Evolutionary conservation across 2,888 invertebrate species (phyloP), one percentile per base, ranked within the genome.

Genomic region (Melieria picta): DNA sequence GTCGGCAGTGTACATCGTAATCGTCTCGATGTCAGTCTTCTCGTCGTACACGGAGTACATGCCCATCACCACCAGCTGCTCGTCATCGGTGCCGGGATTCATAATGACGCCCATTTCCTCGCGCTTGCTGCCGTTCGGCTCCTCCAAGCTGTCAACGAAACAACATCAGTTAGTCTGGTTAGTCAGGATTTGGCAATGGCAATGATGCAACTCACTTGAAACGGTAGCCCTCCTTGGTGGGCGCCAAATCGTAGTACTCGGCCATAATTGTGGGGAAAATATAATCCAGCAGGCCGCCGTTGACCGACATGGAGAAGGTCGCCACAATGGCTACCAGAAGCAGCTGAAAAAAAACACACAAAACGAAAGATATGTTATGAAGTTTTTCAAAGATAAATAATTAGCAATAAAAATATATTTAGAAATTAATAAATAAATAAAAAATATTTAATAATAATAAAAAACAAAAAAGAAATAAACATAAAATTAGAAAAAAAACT

Each of bases 1-100:
- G 65, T 86, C 87, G 65, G 87, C 87, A 4, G 85, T 86, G 75
- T 87, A 87, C 84, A 86, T 84, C 7, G 85, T 84, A 4, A 83
- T 78, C 10, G 84, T 82, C 16, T 84, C 84, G 47, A 75, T 83
- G 1, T 83, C 80, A 65, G 84, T 82, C 72, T 83, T 83, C 73
- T 84, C 83, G 74, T 84, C 83, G n/a, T 82, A 82, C 3, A 73
- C 73, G 5, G 81, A 77, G 74, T 83, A 86, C 7, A 80, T 73
- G 66, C 87, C 87, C 85, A 86, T 85, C 0, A 86, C 85, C 3
- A 86, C 84, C 7, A 86, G 75, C 71, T 87, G 79, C 63, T 86
- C 84, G 1, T 86, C 76, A 0, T 80, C 77, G 0, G 86, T 84
- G 42, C 82, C 85, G 0, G 86, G 84, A 75, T 87, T 86, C 80